These are phyloP conservation scores for Enhydra lutris DNA, from an alignment of 2,113 vertebrate genomes.

Conservation along the genomic window DNA sequence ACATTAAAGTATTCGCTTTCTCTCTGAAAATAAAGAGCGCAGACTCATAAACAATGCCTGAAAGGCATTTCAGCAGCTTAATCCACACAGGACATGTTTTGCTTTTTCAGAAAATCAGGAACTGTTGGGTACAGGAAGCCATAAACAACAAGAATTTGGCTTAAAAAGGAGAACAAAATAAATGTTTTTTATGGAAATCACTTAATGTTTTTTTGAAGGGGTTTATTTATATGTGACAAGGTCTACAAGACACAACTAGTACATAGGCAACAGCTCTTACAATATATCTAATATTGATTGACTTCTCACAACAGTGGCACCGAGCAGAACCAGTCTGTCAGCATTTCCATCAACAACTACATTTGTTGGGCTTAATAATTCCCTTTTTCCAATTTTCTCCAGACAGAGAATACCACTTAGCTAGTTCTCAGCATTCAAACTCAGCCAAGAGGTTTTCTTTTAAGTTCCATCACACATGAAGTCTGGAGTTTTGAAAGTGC, in stretches of 20 bases:
- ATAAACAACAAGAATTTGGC: conserved; percentile 77
- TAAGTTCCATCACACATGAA: conserved; percentile 35
- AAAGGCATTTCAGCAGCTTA: conserved; percentile 80
- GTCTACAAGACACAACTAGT: conserved; percentile 60
- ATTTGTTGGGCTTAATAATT: conserved; percentile 51
- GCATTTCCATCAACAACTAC: conserved; percentile 65
- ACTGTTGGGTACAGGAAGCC: conserved; percentile 74
- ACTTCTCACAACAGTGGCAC: conserved; percentile 58
- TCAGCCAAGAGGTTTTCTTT: conserved; percentile 46
- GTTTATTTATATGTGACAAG: conserved; percentile 69
- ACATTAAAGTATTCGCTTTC: conserved; percentile 82
- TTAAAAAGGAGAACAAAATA: conserved; percentile 74
- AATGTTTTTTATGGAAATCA: conserved; percentile 60
- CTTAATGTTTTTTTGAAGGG: conserved; percentile 57
- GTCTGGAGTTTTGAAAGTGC: background rate
- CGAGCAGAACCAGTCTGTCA: conserved; percentile 69
- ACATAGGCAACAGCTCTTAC: conserved; percentile 61
- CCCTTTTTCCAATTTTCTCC: conserved; percentile 63
- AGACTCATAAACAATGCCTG: conserved; percentile 78
- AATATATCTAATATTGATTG: background rate
- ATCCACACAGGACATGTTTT: conserved; percentile 65
- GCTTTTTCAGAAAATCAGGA: conserved; percentile 74
- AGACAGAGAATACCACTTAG: conserved; percentile 70
- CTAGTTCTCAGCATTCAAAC: background rate
- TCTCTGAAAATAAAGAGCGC: conserved; percentile 69